phyloP scores from a whole-genome alignment of 1,140 invertebrate species.

The Neodiprion virginianus region DNA sequence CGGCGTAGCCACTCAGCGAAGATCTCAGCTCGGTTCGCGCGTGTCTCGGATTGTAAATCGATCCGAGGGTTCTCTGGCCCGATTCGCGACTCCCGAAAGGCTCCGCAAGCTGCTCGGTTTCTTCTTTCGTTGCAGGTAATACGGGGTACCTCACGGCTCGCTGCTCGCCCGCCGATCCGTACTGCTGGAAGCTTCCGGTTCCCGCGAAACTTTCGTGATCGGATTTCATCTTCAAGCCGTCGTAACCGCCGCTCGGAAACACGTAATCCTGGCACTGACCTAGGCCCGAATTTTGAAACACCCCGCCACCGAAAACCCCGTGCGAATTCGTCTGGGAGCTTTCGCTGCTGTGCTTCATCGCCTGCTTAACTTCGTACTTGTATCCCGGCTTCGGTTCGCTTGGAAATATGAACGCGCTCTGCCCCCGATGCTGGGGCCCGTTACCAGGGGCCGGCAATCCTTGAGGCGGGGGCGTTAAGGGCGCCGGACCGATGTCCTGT shows the following conservation, averaged over 20 bases:
- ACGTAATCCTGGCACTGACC: too few species aligned
- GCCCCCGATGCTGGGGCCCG: slow-evolving; percentile 42
- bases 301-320: not conserved
- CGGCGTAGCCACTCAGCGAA: slow-evolving; percentile 21
- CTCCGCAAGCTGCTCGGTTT: slow-evolving; percentile 22
- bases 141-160: not conserved
- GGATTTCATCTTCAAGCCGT: not conserved
- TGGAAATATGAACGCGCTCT: slow-evolving; percentile 45
- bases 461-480: slow-evolving; percentile 49
- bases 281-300: too few species aligned
- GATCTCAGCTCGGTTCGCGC: slow-evolving; percentile 36
- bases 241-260: too few species aligned
- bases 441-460: slow-evolving; percentile 39
- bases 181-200: not conserved
- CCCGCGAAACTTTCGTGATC: not conserved
- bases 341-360: not conserved
- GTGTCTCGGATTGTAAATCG: slow-evolving; percentile 28
- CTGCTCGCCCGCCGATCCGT: not conserved
- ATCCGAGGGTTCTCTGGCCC: slow-evolving; percentile 28
- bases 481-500: slow-evolving; percentile 44
- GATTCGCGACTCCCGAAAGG: slow-evolving; percentile 47
- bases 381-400: slow-evolving; percentile 23
- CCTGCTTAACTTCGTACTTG: not conserved
- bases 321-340: not conserved
- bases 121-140: slow-evolving; percentile 22